phyloP scores from a whole-genome alignment of 2,113 vertebrate genomes.

The Sturnira hondurensis region DNA sequence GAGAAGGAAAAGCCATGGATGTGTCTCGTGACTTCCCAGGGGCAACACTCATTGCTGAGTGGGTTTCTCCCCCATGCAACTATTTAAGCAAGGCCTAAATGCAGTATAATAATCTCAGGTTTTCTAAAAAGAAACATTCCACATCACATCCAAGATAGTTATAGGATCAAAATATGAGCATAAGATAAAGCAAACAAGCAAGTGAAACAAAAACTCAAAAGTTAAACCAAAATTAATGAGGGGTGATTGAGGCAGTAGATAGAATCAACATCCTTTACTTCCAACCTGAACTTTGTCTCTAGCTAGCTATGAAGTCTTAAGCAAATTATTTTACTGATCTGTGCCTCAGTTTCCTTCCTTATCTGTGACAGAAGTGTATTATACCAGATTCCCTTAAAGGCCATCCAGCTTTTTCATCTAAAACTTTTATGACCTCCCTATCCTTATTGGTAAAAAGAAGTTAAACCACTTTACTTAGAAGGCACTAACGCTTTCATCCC shows the following conservation, averaged over 20 bases:
- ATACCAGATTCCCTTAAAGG: not conserved
- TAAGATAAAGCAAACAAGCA: not conserved
- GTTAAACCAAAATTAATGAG: not conserved
- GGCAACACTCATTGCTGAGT: not conserved
- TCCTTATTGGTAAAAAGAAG: not conserved
- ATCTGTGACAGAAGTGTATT: not conserved
- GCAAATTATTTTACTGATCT: not conserved
- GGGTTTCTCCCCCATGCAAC: not conserved
- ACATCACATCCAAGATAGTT: not conserved
- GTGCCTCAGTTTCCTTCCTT: not conserved
- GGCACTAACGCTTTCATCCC: not conserved
- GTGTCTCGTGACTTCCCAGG: not conserved
- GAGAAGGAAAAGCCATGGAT: not conserved
- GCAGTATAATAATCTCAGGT: not conserved
- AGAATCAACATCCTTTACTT: not conserved
- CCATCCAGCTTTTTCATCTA: not conserved
- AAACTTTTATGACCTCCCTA: not conserved
- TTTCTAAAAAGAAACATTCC: slow-evolving; percentile 36
- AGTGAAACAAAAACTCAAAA: not conserved
- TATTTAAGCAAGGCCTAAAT: slow-evolving; percentile 11
- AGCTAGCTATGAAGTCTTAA: not conserved
- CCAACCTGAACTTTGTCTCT: not conserved
- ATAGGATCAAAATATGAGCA: not conserved
- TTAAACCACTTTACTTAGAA: not conserved
- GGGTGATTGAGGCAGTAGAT: not conserved